Evolutionary conservation across 2,797 vertebrate genomes (phyloP), one percentile per base, ranked within the genome.

Genomic region (Gymnothorax reevesii): DNA sequence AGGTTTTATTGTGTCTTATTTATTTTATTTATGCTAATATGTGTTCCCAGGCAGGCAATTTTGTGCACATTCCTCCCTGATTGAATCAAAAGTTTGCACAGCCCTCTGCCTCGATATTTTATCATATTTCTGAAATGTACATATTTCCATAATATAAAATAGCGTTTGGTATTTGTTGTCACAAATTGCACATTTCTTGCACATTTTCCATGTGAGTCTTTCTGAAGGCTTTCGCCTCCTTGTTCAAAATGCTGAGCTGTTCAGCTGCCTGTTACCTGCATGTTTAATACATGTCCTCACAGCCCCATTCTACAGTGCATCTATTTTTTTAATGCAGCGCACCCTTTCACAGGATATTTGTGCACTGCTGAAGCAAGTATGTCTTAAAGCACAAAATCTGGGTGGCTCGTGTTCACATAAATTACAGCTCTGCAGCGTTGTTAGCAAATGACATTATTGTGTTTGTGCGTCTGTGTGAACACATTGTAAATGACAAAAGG

Each of bases 291-390:
- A 80, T 6, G 33, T 42, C 52, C 42, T 20, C 15, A 12, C 33
- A 42, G 22, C 77, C 77, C 55, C 0, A 52, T 77, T 77, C 73
- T 77, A 15, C 4, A 22, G 20, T 80, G 22, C 77, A 8, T 80
- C 7, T n/a, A 17, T 80, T 80, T 80, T 80, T 80, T 80, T 9
- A 1, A 7, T 49, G 33, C 20, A 20, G 17, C 22, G 12, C 73
- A 77, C 33, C 77, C 52, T 80, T 80, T 80, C 49, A 22, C 77
- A 9, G 52, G 49, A 80, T 80, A 52, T 80, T 80, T 55, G 55
- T 12, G 9, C 49, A 3, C 55, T 80, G 22, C n/a, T 80, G 22
- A 55, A 52, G 33, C 33, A 42, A 80, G 49, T 80, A 22, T 80
- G 20, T 49, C 52, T 80, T 80, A 55, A 49, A 80, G 77, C 49